Conservation (phyloP, 2,888 invertebrate species). For the Diadegma fenestrale region DNA sequence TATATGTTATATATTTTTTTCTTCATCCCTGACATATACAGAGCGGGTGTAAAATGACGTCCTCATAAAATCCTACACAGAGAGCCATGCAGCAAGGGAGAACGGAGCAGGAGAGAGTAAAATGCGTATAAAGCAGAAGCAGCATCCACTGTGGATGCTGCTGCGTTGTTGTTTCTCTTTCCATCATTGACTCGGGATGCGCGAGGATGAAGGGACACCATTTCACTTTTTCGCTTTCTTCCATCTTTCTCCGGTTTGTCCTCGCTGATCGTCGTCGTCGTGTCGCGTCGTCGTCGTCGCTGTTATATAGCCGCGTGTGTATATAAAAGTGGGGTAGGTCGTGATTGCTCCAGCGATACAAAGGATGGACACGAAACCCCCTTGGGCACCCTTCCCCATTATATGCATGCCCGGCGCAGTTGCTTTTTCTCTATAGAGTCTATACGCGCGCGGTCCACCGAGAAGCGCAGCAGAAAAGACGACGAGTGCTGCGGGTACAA, state of each 20-base stretch:
- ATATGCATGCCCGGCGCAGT: slow-evolving; percentile 73
- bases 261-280: neutral
- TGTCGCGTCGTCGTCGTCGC: neutral
- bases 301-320: neutral
- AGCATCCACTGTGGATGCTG: neutral
- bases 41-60: slow-evolving; percentile 81
- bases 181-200: slow-evolving; percentile 40
- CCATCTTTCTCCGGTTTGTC: slow-evolving; percentile 34
- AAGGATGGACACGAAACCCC: slow-evolving; percentile 83
- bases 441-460: slow-evolving; percentile 59
- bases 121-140: slow-evolving; percentile 50
- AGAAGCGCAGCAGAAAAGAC: slow-evolving; percentile 62
- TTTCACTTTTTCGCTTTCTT: slow-evolving; percentile 44
- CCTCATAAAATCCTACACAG: slow-evolving; percentile 62
- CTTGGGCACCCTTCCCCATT: slow-evolving; percentile 80
- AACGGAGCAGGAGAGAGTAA: slow-evolving; percentile 47
- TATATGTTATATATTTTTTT: slow-evolving; percentile 74
- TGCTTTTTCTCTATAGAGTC: slow-evolving; percentile 63
- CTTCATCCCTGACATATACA: slow-evolving; percentile 74
- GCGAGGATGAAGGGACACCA: slow-evolving; percentile 36
- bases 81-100: slow-evolving; percentile 17
- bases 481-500: neutral
- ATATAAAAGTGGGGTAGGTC: slow-evolving; percentile 82
- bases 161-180: slow-evolving; percentile 26
- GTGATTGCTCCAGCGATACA: slow-evolving; percentile 84